A percentile compares a stretch with the other conserved stretches of the same genome.
These are phyloP conservation scores for Cyanistes caeruleus DNA, from an alignment of 2,113 vertebrate species.

Conservation along the genomic window DNA sequence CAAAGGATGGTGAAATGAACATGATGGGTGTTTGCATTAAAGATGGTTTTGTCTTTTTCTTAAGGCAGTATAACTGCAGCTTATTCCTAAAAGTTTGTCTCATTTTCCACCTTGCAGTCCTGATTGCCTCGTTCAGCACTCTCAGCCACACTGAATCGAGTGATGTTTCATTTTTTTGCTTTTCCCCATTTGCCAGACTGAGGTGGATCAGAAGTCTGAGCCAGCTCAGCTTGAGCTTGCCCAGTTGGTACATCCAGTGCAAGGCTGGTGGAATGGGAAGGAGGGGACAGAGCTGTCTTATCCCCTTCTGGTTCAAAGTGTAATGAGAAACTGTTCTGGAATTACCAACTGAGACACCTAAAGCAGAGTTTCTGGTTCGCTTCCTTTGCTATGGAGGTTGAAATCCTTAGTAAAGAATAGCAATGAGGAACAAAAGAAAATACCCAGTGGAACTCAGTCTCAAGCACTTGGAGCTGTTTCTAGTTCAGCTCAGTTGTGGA, in stretches of 20 bases:
- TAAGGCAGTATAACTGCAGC: not conserved
- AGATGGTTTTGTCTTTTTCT: not conserved
- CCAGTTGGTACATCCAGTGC: not conserved
- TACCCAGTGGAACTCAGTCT: rapidly evolving
- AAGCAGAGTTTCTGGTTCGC: not conserved
- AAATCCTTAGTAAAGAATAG: not conserved
- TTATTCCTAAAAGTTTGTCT: not conserved
- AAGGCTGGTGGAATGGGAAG: not conserved
- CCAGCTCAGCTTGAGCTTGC: not conserved
- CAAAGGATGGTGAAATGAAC: not conserved
- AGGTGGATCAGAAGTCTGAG: not conserved
- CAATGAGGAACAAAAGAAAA: not conserved
- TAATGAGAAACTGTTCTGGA: not conserved
- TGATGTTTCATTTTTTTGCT: not conserved
- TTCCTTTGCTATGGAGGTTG: not conserved
- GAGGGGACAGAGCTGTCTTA: not conserved
- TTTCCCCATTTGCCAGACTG: not conserved
- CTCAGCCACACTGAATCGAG: rapidly evolving
- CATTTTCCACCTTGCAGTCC: not conserved
- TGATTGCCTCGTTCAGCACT: not conserved
- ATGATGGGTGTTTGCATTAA: not conserved
- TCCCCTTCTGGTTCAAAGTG: not conserved
- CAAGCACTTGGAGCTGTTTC: not conserved
- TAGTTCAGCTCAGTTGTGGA: not conserved
- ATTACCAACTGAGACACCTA: not conserved